Evolutionary conservation across 64 coral and sea anemone genomes (phyloP).

Genomic region (Montipora efflorescens): DNA sequence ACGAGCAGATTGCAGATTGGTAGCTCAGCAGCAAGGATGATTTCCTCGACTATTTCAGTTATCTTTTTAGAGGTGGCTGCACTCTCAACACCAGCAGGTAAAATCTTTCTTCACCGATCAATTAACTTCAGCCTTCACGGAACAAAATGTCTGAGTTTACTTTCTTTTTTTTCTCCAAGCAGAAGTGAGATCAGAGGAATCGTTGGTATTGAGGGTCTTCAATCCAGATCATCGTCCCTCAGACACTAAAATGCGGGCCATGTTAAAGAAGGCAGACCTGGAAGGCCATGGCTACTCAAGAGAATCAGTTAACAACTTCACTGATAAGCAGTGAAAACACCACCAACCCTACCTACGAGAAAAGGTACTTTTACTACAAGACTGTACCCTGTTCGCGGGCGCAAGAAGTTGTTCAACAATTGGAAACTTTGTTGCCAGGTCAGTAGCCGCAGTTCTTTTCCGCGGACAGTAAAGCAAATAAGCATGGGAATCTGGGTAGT

Average conservation of each 20-base stretch:
- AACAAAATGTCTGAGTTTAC: no score
- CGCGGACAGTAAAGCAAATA: no score
- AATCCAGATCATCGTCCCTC: background rate
- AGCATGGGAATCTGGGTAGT: no score
- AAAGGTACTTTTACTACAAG: background rate
- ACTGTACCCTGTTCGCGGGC: background rate
- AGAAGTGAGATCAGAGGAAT: background rate
- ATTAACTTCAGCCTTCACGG: no score
- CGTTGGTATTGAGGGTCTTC: background rate
- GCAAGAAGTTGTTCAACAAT: background rate
- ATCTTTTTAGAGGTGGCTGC: no score
- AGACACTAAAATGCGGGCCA: background rate
- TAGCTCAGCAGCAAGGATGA: no score
- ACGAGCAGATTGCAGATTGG: no score
- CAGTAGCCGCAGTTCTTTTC: background rate
- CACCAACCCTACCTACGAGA: background rate
- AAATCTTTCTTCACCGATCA: no score
- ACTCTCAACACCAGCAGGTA: no score
- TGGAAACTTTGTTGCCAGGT: background rate
- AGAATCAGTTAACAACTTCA: background rate
- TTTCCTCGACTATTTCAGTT: no score
- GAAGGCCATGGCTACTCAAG: constrained; percentile 24
- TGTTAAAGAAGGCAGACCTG: constrained; percentile 29
- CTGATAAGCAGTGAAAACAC: background rate
- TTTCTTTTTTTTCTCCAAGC: background rate